Evolutionary conservation across 2,113 vertebrate genomes (phyloP).

Genomic region (Microtus pennsylvanicus): DNA sequence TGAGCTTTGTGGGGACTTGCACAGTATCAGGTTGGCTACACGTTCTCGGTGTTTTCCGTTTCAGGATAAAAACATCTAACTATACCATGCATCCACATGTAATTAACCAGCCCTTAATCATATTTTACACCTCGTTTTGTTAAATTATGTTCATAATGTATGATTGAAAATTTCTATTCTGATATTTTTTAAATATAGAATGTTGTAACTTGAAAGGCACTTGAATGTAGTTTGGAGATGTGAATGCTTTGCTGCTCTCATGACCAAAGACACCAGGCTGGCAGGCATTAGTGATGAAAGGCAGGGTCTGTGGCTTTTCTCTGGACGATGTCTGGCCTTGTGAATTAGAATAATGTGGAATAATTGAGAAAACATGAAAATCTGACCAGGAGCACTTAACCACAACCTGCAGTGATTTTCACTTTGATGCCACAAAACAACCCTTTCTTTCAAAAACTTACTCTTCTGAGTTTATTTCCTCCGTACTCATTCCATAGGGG

Average conservation of each 20-base stretch:
- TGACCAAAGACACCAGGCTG: constrained; percentile 64
- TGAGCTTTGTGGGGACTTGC: background rate
- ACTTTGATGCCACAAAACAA: constrained; percentile 3
- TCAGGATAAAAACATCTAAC: constrained; percentile 39
- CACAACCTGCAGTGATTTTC: background rate
- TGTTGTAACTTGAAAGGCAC: constrained; percentile 62
- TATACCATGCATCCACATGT: constrained; percentile 16
- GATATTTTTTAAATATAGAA: constrained; percentile 24
- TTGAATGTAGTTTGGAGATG: constrained; percentile 54
- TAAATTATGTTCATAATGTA: constrained; percentile 38
- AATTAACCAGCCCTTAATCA: constrained; percentile 30
- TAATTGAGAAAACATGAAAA: constrained; percentile 13
- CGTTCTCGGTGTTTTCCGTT: background rate
- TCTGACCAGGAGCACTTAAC: background rate
- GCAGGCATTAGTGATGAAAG: background rate
- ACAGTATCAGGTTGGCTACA: background rate
- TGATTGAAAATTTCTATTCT: constrained; percentile 32
- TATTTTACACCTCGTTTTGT: constrained; percentile 56
- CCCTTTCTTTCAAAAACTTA: background rate
- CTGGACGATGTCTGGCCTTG: background rate
- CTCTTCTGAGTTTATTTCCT: constrained; percentile 53
- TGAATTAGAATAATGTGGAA: constrained; percentile 17
- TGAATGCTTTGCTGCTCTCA: constrained; percentile 52
- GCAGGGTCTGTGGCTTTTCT: background rate
- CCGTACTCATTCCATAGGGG: background rate